These are phyloP conservation scores for Chiloscyllium punctatum DNA, from an alignment of 2,797 vertebrate genomes.

Conservation along the genomic window DNA sequence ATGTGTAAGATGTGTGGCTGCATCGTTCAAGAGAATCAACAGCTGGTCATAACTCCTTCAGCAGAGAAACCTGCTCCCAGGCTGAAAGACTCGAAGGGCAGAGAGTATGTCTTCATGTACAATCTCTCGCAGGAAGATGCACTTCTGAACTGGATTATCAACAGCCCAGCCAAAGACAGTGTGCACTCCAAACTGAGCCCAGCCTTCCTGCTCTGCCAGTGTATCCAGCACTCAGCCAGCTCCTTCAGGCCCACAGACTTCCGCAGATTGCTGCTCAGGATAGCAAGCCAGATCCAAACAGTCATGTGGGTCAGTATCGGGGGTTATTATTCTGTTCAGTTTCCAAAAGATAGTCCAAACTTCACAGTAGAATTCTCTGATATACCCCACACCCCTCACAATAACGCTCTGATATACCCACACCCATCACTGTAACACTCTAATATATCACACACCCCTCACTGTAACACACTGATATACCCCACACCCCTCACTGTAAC, in stretches of 20 bases:
- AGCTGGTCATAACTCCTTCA: background rate
- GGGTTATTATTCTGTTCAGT: background rate
- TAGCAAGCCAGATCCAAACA: conserved; percentile 58
- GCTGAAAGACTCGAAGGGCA: conserved; percentile 48
- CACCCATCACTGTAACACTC: background rate
- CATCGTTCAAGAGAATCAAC: conserved; percentile 31
- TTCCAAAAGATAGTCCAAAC: background rate
- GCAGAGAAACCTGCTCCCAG: conserved; percentile 39
- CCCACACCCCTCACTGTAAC: background rate
- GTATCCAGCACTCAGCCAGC: conserved; percentile 56
- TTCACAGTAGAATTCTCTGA: background rate
- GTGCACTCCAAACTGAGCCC: conserved; percentile 49
- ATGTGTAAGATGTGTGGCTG: conserved; percentile 51
- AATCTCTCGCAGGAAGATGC: conserved; percentile 47
- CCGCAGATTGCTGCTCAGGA: conserved; percentile 59
- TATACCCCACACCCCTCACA: background rate
- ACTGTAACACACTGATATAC: background rate
- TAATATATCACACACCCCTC: background rate
- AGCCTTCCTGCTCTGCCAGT: conserved; percentile 59
- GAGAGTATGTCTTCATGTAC: conserved; percentile 51
- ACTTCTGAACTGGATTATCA: conserved; percentile 56
- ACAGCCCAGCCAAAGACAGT: conserved; percentile 40
- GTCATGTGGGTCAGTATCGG: conserved; percentile 60
- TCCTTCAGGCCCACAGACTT: conserved; percentile 54
- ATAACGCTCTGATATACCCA: background rate